Conservation (phyloP, 2,888 invertebrate genomes). For the Agrochola litura region DNA sequence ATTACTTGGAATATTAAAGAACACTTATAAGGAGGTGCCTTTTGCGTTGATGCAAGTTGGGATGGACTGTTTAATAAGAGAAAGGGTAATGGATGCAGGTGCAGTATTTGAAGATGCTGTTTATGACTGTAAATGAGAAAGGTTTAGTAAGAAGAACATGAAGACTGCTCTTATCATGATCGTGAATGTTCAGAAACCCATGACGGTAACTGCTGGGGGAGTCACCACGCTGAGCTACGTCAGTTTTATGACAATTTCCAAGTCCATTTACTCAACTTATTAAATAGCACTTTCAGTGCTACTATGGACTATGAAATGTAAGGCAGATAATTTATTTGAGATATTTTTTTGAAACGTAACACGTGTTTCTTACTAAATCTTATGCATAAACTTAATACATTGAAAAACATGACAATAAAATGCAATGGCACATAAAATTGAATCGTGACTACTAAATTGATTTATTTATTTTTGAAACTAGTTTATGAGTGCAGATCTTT, state of each 20-base stretch:
- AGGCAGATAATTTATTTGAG: neutral
- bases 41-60: constrained; percentile 71
- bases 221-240: constrained; percentile 68
- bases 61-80: constrained; percentile 69
- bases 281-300: constrained; percentile 70
- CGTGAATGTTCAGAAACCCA: constrained; percentile 68
- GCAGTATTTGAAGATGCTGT: constrained; percentile 60
- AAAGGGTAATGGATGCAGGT: constrained; percentile 67
- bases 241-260: constrained; percentile 69
- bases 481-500: neutral
- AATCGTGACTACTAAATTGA: neutral
- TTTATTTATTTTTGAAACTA: neutral
- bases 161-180: constrained; percentile 70
- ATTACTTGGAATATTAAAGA: constrained; percentile 73
- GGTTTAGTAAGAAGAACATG: constrained; percentile 63
- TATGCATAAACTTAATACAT: too few relatives aligned
- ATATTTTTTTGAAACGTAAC: neutral
- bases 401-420: too few relatives aligned
- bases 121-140: constrained; percentile 68
- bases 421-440: neutral
- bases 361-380: too few relatives aligned
- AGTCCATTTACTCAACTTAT: constrained; percentile 73
- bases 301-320: constrained; percentile 36
- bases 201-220: constrained; percentile 73
- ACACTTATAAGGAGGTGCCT: constrained; percentile 72